Evolutionary conservation across 2,888 invertebrate species (phyloP), one percentile per base, ranked within the genome.

Genomic region (Acutogordius australiensis): DNA sequence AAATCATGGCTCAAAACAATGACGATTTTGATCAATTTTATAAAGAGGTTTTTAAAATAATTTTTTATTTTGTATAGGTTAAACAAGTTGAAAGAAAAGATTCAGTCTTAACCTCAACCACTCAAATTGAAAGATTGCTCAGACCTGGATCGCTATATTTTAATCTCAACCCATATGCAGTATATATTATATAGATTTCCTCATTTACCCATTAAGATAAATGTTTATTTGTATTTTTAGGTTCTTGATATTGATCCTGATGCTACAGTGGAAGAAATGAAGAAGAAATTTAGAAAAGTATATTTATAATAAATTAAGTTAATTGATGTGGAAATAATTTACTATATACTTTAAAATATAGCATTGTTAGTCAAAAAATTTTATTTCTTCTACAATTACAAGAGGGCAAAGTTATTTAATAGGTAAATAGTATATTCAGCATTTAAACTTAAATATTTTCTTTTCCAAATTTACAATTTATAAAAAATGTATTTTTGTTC

Each of bases 51-150:
- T 8, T 51, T n/a, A n/a, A 45, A 27, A 21, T 59, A 27, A 45
- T 18, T 45, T n/a, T 51, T 51, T 30, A 45, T 51, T 45, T 23
- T 60, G 2, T 57, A 28, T 69, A 97, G 90, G 88, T 99, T 61
- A 99, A 99, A 77, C 83, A 87, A 76, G 91, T 94, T 64, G 97
- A 99, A 74, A 84, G 88, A 73, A 77, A 87, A 66, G 97, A 99
- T 74, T 84, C 94, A 2, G 86, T 87, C 59, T 75, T 97, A 68
- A 99, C 94, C 45, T 83, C 91, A 28, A 81, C 81, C 70, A 90
- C 91, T 75, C 97, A 99, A 76, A 86, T 99, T 66, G 88, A 91
- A 64, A 78, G 97, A 66, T 76, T 99, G 62, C 77, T 90, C 61
- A 78, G 94, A 66, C 88, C 94, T 62, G 97, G 97, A 28, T 86